These are phyloP conservation scores for Australoheros facetus DNA, from an alignment of 2,797 vertebrate genomes.

Conservation along the genomic window DNA sequence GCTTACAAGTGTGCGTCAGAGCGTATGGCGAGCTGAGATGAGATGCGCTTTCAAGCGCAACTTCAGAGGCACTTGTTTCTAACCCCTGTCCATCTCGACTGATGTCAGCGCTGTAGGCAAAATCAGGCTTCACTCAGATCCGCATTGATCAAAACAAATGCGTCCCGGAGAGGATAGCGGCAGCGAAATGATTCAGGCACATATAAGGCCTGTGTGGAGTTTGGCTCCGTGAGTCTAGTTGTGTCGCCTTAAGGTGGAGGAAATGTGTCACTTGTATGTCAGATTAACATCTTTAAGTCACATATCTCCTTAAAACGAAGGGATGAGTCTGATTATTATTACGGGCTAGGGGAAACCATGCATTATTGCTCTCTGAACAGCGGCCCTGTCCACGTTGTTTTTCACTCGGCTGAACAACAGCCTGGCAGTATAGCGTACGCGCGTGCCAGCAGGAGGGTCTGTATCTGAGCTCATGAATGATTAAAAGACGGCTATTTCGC, in stretches of 20 bases:
- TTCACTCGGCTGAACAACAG: slow-evolving; percentile 33
- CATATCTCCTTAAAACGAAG: not conserved
- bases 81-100: slow-evolving; percentile 61
- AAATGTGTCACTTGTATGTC: not conserved
- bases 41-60: slow-evolving; percentile 61
- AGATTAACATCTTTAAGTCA: not conserved
- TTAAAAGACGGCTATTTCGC: slow-evolving; percentile 63
- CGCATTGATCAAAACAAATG: slow-evolving; percentile 69
- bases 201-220: not conserved
- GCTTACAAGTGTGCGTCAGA: not conserved
- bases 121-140: slow-evolving; percentile 65
- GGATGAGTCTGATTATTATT: not conserved
- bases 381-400: slow-evolving; percentile 34
- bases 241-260: not conserved
- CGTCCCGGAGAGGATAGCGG: slow-evolving; percentile 44
- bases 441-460: slow-evolving; percentile 41
- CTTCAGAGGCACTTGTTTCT: slow-evolving; percentile 59
- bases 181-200: slow-evolving; percentile 30
- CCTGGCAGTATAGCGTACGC: slow-evolving; percentile 1
- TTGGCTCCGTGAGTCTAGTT: not conserved
- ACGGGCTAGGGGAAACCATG: not conserved
- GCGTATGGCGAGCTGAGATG: slow-evolving; percentile 44
- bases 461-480: slow-evolving; percentile 69
- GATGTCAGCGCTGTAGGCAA: slow-evolving; percentile 67
- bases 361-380: not conserved